These are phyloP conservation scores for Napeogenes sylphis DNA, from an alignment of 2,888 invertebrate species.

Conservation along the genomic window DNA sequence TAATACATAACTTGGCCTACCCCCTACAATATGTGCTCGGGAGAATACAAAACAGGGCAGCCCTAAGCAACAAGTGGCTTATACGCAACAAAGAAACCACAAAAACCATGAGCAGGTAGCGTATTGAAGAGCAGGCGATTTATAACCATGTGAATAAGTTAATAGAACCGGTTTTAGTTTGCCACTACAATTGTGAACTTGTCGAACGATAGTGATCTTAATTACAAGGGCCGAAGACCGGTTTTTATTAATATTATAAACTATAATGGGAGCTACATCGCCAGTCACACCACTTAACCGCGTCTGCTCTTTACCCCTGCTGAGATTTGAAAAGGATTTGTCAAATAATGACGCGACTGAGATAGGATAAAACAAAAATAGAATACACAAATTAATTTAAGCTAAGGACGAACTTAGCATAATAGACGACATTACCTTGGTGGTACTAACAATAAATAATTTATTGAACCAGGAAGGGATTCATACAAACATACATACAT, in stretches of 20 bases:
- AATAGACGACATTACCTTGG: background rate
- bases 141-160: slow-evolving; percentile 54
- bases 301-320: slow-evolving; percentile 57
- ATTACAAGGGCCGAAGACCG: slow-evolving; percentile 32
- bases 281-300: slow-evolving; percentile 48
- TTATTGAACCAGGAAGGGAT: background rate
- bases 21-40: slow-evolving; percentile 40
- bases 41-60: slow-evolving; percentile 54
- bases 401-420: slow-evolving; percentile 17
- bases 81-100: slow-evolving; percentile 67
- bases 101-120: slow-evolving; percentile 71
- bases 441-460: background rate
- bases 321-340: slow-evolving; percentile 63
- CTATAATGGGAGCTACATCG: slow-evolving; percentile 37
- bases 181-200: slow-evolving; percentile 40
- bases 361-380: slow-evolving; percentile 33
- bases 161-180: slow-evolving; percentile 64
- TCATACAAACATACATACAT: too few species aligned
- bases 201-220: slow-evolving; percentile 54
- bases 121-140: slow-evolving; percentile 52
- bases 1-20: slow-evolving; percentile 32
- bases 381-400: slow-evolving; percentile 21
- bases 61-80: slow-evolving; percentile 73
- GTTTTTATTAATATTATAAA: slow-evolving; percentile 23
- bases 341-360: slow-evolving; percentile 39